These are phyloP conservation scores for Cynoglossus semilaevis DNA, from an alignment of 2,113 vertebrate genomes.

Conservation along the genomic window DNA sequence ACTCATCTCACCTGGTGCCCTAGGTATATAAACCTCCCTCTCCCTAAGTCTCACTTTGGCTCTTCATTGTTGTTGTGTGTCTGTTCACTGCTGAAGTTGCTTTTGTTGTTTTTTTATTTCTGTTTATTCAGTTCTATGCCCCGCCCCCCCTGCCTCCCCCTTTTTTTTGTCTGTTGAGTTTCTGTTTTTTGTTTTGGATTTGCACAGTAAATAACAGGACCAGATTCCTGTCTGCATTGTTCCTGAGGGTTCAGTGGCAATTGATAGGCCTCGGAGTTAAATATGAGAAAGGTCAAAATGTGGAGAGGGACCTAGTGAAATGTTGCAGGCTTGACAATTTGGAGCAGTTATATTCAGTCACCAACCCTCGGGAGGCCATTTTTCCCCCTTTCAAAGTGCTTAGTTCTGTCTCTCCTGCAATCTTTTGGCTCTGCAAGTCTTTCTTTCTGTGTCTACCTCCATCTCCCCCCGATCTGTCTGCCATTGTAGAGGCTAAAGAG, in stretches of 20 bases:
- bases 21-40: too few species aligned
- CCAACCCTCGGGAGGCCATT: slow-evolving; percentile 69
- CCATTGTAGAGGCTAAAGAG: slow-evolving; percentile 63
- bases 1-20: not conserved
- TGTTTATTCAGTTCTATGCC: too few species aligned
- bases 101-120: too few species aligned
- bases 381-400: slow-evolving; percentile 45
- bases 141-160: too few species aligned
- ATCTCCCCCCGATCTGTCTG: slow-evolving; percentile 49
- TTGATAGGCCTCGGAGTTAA: slow-evolving; percentile 73
- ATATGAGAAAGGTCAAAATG: slow-evolving; percentile 77
- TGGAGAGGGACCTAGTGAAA: slow-evolving; percentile 74
- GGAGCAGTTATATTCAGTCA: slow-evolving; percentile 68
- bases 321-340: slow-evolving; percentile 73
- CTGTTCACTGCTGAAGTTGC: too few species aligned
- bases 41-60: too few species aligned
- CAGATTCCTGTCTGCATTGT: too few species aligned
- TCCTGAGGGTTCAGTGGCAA: slow-evolving; percentile 67
- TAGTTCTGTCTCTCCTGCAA: slow-evolving; percentile 26
- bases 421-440: slow-evolving; percentile 18
- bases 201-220: too few species aligned
- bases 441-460: slow-evolving; percentile 31
- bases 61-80: too few species aligned
- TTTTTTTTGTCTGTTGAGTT: too few species aligned
- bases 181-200: too few species aligned